Evolutionary conservation across 2,888 invertebrate species (phyloP), one percentile per base, ranked within the genome.

Genomic region (Lycocerus yunnanus): DNA sequence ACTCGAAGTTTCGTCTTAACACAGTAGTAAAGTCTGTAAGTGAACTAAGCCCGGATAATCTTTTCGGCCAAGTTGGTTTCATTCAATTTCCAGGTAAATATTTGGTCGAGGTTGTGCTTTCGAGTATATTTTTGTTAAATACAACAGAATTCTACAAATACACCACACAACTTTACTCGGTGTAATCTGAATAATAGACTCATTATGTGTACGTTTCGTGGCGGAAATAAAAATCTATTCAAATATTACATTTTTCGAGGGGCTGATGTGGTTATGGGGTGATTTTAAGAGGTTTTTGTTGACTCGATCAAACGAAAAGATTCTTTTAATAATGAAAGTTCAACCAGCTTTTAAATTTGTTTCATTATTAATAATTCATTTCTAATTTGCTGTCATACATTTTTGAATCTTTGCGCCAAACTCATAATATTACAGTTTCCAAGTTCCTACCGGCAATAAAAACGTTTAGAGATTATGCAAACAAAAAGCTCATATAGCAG

Each of bases 181-280:
- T 78, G 79, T 79, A 83, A 82, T 82, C 81, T 82, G 84, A 83
- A 84, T 84, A 84, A 84, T 83, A 79, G 81, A 75, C 79, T 85
- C 85, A 85, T 86, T 85, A 85, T 86, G 83, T 80, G 82, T 77
- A 83, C 82, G 84, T 84, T 85, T 82, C 84, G 83, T 85, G 82
- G 86, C 85, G 85, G 85, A 86, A 86, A 85, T 84, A 84, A 84
- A 84, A 82, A 81, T 83, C 84, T 81, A 84, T 84, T 84, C 82
- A 84, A 82, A 78, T 76, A 78, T 75, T 75, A 71, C 77, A 78
- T 76, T 77, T 77, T 72, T 74, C 77, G 71, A 76, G 73, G 75
- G 75, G 68, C 70, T 63, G 76, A 43, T 73, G 71, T 24, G 71
- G 77, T 78, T 74, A 67, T 78, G 76, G 72, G 79, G 79, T 76